Evolutionary conservation across 2,888 invertebrate genomes (phyloP), one percentile per base, ranked within the genome.

Genomic region (Pristionchus japonicus): DNA sequence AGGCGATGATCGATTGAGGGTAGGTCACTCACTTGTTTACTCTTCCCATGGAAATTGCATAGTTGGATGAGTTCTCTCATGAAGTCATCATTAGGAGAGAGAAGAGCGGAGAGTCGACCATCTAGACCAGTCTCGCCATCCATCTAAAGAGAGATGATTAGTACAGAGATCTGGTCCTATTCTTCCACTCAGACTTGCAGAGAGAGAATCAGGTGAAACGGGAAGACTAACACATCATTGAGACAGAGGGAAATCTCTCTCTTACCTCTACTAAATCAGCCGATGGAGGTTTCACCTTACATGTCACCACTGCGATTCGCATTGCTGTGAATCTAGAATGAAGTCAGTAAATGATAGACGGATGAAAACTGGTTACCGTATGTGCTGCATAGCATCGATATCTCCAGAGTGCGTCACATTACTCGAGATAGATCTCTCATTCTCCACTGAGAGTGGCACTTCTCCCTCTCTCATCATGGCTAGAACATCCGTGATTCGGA

Each of bases 231-330:
- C 31, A 23, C 57, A 57, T 57, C 57, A 57, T 57, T n/a, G n/a
- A n/a, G n/a, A n/a, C n/a, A n/a, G n/a, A n/a, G 17, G 47, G 37
- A 43, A 27, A 77, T 84, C 37, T 57, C 49, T 70, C 17, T 13
- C 80, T 43, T 23, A 87, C 90, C 27, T 89, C 88, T 4, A 89
- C 85, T 20, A 89, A 89, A 88, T 89, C 92, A 7, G 91, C 91
- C 20, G 91, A 91, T n/a, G 94, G 94, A 52, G 94, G 94, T 88
- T 94, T 94, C 77, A 94, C 93, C 86, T 93, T 93, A 85, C 94
- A 94, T 13, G 94, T 94, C 27, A 94, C 94, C 4, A 94, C 94
- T 15, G 94, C 94, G 74, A 94, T 93, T 57, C 94, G 89, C 94
- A 94, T 93, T 17, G 94, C 93, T 27, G 94, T 94, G 89, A 94